Base-by-base conservation (phyloP, 2,113 vertebrate genomes). In the Cygnus buccinator region DNA sequence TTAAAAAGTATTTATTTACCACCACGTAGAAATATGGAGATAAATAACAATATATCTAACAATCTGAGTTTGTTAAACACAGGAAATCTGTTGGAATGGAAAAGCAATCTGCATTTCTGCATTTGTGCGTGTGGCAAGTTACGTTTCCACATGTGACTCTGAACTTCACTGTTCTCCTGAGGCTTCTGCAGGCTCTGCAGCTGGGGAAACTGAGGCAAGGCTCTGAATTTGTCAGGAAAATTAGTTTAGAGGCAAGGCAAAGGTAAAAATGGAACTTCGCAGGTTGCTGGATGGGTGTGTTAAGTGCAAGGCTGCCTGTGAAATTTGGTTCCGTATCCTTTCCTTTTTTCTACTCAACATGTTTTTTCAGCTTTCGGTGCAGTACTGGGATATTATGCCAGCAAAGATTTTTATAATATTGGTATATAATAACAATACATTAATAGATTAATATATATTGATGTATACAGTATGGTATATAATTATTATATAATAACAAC, bases 201-300 rank as follows among this genome's bases (percentile, higher is more conserved):
- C 1, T 8, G 13, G 21, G 18, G 37, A 90, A 90, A 66, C 71
- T 72, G 79, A 93, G 85, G 50, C 67, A 88, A 39, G 21, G 9
- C 50, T 78, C 61, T 29, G 54, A 62, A 70, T 75, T 81, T 90
- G 84, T 22, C 61, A 44, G 59, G 5, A 55, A 29, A 11, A 18
- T 74, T 67, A 21, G 13, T 31, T 77, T 22, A 75, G 35, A 78
- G 29, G 35, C 10, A 1, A 62, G 65, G 14, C 19, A 26, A 17
- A 82, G 54, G 18, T 29, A 37, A 48, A 80, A 72, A 7, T 10
- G 67, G 43, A 74, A 89, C 29, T 73, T 58, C 33, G 1, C 5
- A 74, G 46, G 19, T 41, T 77, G 41, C 22, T 2, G 1, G 15
- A 37, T 63, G 0, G 0, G 9, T 65, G 57, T 52, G 8, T 43